Evolutionary conservation across 2,113 vertebrate species (phyloP).

Genomic region (Epinephelus moara): DNA sequence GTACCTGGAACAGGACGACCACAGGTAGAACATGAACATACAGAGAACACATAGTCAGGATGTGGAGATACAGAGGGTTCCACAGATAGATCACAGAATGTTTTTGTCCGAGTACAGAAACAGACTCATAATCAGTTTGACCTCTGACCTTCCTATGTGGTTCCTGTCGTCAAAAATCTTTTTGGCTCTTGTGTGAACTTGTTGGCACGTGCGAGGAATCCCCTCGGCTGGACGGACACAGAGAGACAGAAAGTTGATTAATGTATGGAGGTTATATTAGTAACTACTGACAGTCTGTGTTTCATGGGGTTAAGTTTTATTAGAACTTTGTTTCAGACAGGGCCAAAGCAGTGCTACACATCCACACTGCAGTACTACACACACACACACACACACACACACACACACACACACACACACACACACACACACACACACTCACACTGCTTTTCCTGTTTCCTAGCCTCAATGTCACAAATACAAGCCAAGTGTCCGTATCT

Average conservation of each 20-base stretch:
- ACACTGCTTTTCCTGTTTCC: not conserved
- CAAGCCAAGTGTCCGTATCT: not conserved
- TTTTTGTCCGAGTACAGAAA: not conserved
- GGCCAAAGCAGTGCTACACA: too few species aligned
- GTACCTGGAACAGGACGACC: slow-evolving; percentile 69
- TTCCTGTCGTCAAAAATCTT: slow-evolving; percentile 75
- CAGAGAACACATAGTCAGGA: too few species aligned
- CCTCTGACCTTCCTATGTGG: slow-evolving; percentile 78
- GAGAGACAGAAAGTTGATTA: not conserved
- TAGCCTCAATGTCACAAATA: not conserved
- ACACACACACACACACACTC: slow-evolving; percentile 7
- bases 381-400: too few species aligned
- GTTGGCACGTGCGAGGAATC: slow-evolving; percentile 72
- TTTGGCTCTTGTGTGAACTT: slow-evolving; percentile 69
- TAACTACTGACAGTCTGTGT: too few species aligned
- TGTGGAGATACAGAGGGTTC: too few species aligned
- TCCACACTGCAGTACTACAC: too few species aligned
- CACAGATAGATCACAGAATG: not conserved
- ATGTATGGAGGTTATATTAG: too few species aligned
- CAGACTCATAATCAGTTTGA: not conserved
- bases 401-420: not conserved
- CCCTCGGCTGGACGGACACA: slow-evolving; percentile 66
- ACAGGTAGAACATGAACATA: not conserved
- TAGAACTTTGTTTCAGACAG: too few species aligned
- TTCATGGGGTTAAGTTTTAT: too few species aligned